phyloP scores from a whole-genome alignment of 2,797 vertebrate genomes.

The Steatocranus sp. region DNA sequence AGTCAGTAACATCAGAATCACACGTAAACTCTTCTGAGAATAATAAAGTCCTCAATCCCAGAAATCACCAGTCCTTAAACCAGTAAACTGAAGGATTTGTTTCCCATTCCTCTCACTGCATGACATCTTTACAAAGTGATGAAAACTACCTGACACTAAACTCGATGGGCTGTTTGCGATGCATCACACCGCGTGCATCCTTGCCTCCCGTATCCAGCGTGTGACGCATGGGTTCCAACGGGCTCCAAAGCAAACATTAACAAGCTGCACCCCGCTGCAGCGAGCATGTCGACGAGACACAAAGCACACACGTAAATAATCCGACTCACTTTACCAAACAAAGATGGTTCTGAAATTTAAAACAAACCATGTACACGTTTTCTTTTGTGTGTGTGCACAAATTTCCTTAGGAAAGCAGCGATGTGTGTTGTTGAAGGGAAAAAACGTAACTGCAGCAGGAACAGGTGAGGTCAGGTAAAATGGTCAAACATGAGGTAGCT shows the following conservation, averaged over 20 bases:
- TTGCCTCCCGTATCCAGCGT: not conserved
- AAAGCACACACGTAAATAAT: not conserved
- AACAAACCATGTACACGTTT: not conserved
- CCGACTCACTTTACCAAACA: not conserved
- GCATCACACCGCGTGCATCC: not conserved
- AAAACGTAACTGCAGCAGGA: not conserved
- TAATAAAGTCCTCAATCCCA: not conserved
- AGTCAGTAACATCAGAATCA: too few relatives aligned
- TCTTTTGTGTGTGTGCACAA: not conserved
- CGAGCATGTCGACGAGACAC: not conserved
- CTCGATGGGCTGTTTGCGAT: not conserved
- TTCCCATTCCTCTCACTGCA: not conserved
- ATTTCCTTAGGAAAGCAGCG: not conserved
- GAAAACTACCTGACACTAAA: not conserved
- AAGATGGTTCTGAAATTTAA: not conserved
- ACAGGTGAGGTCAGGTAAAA: constrained; percentile 17
- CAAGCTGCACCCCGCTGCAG: not conserved
- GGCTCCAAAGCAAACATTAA: not conserved
- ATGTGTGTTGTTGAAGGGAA: not conserved
- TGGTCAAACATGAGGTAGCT: constrained; percentile 45
- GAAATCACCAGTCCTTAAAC: not conserved
- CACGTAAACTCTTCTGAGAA: not conserved
- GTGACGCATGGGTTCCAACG: not conserved
- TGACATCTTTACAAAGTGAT: not conserved
- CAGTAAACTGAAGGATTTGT: not conserved